Percentiles rank a stretch among this genome's conserved stretches.
phyloP scores from a whole-genome alignment of 2,113 vertebrate genomes.

The Datnioides undecimradiatus region DNA sequence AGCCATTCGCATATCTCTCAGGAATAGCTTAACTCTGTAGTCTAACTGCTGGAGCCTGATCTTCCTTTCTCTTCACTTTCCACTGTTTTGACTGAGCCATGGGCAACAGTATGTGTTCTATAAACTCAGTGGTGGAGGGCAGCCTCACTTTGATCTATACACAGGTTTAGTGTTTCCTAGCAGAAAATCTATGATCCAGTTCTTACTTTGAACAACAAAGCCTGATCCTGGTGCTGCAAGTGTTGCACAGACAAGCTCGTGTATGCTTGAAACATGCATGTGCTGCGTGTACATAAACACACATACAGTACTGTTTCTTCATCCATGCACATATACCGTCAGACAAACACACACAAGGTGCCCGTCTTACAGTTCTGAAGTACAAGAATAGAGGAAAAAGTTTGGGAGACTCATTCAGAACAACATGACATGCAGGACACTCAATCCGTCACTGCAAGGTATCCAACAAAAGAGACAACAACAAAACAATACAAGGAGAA shows the following conservation, averaged over 20 bases:
- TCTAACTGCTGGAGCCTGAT: conserved; percentile 28
- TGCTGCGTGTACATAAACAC: background rate
- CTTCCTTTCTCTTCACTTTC: conserved; percentile 38
- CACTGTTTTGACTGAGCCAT: conserved; percentile 43
- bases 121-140: conserved; percentile 45
- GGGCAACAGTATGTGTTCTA: conserved; percentile 43
- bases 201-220: conserved; percentile 64
- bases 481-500: conserved; percentile 60
- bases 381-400: conserved; percentile 20
- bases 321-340: background rate
- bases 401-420: conserved; percentile 45
- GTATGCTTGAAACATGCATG: conserved; percentile 19
- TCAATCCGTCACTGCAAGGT: conserved; percentile 48
- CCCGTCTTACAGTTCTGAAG: conserved; percentile 19
- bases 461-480: conserved; percentile 47
- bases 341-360: background rate
- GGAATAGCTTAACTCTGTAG: conserved; percentile 20
- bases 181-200: conserved; percentile 60
- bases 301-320: background rate
- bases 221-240: conserved; percentile 17
- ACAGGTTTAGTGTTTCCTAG: conserved; percentile 57
- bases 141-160: conserved; percentile 55
- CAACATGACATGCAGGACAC: conserved; percentile 40
- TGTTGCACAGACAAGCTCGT: conserved; percentile 1
- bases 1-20: conserved; percentile 27